Percentiles rank a stretch among this genome's conserved stretches.
Evolutionary conservation across 2,113 vertebrate genomes (phyloP).

Genomic region (Cyanoramphus novaezelandiae): DNA sequence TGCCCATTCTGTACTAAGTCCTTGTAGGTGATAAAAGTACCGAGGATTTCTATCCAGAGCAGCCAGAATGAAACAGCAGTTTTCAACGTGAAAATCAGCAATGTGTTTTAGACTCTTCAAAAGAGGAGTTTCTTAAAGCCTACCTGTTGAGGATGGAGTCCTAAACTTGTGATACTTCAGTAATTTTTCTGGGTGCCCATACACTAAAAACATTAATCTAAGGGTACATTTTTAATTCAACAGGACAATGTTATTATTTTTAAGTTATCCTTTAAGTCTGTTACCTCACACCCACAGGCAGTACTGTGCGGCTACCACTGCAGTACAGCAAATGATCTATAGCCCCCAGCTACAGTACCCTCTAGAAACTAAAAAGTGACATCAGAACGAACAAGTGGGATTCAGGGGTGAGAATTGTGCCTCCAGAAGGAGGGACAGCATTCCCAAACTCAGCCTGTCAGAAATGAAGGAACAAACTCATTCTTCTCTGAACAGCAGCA

Average conservation of each 20-base stretch:
- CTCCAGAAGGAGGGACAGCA: neutral
- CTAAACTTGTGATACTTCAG: neutral
- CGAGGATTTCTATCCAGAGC: neutral
- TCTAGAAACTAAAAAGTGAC: neutral
- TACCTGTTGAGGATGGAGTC: neutral
- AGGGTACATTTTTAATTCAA: neutral
- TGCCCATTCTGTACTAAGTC: neutral
- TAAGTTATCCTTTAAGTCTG: neutral
- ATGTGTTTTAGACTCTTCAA: neutral
- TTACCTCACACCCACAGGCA: neutral
- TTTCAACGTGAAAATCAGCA: neutral
- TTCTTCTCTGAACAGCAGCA: neutral
- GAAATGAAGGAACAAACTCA: neutral
- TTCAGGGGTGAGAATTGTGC: neutral
- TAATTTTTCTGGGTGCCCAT: neutral
- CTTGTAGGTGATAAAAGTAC: neutral
- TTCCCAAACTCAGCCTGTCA: neutral
- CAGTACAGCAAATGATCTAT: neutral
- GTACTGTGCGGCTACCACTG: rapidly evolving
- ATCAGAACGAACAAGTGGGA: neutral
- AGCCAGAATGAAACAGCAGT: neutral
- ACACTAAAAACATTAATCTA: neutral
- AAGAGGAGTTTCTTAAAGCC: neutral
- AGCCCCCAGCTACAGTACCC: neutral
- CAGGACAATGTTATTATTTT: neutral